phyloP scores from a whole-genome alignment of 1,140 invertebrate genomes.

The Holcopasites calliopsidis region DNA sequence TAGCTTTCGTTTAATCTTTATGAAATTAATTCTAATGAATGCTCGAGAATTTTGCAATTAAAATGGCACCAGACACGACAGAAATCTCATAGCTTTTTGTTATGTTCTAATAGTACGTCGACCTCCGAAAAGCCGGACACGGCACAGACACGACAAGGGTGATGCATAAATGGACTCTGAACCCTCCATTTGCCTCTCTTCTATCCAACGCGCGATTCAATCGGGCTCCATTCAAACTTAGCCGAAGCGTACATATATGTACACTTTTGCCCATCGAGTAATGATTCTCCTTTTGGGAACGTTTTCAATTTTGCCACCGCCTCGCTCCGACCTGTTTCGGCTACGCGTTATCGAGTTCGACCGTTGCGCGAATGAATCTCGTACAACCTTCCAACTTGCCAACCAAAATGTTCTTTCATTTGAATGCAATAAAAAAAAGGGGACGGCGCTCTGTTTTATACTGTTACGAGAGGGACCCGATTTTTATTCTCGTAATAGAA shows the following conservation, averaged over 20 bases:
- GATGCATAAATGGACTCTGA: no score
- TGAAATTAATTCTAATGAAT: no score
- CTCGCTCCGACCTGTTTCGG: not conserved
- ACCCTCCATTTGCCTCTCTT: not conserved
- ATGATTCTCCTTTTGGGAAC: slow-evolving; percentile 20
- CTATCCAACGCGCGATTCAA: slow-evolving; percentile 18
- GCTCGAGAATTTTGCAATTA: no score
- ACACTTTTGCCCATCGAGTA: slow-evolving; percentile 15
- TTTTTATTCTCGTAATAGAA: not conserved
- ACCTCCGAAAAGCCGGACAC: no score
- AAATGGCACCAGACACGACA: no score
- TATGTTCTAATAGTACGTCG: no score
- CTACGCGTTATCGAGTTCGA: not conserved
- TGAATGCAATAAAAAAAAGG: not conserved
- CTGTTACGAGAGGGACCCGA: not conserved
- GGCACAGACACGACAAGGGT: no score
- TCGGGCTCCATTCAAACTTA: slow-evolving; percentile 18
- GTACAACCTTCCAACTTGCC: not conserved
- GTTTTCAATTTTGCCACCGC: slow-evolving; percentile 14
- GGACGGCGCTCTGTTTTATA: no score
- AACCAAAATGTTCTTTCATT: not conserved
- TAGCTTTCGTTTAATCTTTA: no score
- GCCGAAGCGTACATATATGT: not conserved
- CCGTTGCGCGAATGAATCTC: not conserved
- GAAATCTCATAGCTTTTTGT: no score